A percentile compares a stretch with the other conserved stretches of the same genome.
phyloP scores from a whole-genome alignment of 2,797 vertebrate species.

The Phrynocephalus guinanensis region DNA sequence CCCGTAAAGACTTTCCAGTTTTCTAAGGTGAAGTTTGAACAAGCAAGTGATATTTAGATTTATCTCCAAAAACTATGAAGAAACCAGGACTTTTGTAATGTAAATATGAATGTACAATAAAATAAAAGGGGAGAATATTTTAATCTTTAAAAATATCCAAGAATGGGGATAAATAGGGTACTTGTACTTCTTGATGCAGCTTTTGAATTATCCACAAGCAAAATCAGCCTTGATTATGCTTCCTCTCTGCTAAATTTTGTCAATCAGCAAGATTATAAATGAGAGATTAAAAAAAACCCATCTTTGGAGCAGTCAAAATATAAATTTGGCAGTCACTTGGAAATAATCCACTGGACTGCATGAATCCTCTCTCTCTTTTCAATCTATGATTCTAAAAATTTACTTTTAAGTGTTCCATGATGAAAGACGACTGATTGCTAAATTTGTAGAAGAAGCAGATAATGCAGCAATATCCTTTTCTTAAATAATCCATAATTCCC shows the following conservation, averaged over 20 bases:
- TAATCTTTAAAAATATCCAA: constrained; percentile 51
- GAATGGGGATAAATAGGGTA: constrained; percentile 71
- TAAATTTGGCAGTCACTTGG: constrained; percentile 58
- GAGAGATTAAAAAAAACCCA: constrained; percentile 59
- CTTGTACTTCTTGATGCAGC: constrained; percentile 61
- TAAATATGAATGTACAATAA: constrained; percentile 60
- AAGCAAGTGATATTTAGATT: constrained; percentile 13
- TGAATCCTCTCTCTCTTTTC: background rate
- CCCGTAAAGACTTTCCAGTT: background rate
- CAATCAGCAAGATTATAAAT: constrained; percentile 72
- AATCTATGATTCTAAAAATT: background rate
- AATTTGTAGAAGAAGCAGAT: background rate
- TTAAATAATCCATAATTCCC: constrained; percentile 16
- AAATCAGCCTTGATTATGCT: constrained; percentile 75
- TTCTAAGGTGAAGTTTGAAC: background rate
- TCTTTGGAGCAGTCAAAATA: constrained; percentile 58
- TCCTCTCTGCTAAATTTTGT: constrained; percentile 70
- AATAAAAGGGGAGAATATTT: constrained; percentile 63
- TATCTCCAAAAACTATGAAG: constrained; percentile 3
- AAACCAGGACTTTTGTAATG: constrained; percentile 22
- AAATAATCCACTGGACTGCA: constrained; percentile 44
- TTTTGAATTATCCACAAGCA: constrained; percentile 74
- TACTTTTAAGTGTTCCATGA: background rate
- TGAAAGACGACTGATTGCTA: constrained; percentile 25
- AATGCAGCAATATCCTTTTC: background rate